Evolutionary conservation across 2,113 vertebrate species (phyloP).

Genomic region (Mesocricetus auratus): DNA sequence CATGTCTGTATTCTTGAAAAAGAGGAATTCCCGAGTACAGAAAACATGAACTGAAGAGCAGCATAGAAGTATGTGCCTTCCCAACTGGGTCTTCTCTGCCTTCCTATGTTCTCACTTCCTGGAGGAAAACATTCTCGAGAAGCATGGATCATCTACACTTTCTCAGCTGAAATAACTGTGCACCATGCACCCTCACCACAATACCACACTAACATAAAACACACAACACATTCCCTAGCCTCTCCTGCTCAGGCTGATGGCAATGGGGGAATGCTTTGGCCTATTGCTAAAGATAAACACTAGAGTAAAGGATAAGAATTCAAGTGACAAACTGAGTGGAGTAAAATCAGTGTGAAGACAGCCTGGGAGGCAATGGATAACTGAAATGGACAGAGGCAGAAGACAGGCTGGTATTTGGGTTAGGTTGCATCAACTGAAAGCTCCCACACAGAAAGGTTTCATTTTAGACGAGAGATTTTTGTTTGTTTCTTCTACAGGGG

Average conservation of each 20-base stretch:
- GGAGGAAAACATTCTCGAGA: background rate
- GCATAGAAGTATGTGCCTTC: background rate
- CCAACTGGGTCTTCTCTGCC: background rate
- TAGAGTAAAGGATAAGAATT: background rate
- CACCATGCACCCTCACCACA: no score
- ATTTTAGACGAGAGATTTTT: background rate
- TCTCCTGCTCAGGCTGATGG: background rate
- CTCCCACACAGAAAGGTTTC: background rate
- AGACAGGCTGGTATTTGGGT: background rate
- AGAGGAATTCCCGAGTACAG: background rate
- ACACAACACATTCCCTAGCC: background rate
- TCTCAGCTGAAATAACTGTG: background rate
- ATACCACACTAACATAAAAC: background rate
- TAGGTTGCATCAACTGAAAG: background rate
- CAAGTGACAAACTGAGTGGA: background rate
- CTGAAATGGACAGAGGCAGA: background rate
- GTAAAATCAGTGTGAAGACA: background rate
- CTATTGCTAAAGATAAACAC: background rate
- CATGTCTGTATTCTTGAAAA: background rate
- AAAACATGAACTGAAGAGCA: background rate
- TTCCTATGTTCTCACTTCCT: background rate
- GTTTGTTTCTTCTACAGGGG: background rate
- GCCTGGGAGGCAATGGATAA: background rate
- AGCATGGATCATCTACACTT: background rate
- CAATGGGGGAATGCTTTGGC: background rate